These are phyloP conservation scores for Pseudomyrmex cubaensis DNA, from an alignment of 1,140 invertebrate species.

Conservation along the genomic window DNA sequence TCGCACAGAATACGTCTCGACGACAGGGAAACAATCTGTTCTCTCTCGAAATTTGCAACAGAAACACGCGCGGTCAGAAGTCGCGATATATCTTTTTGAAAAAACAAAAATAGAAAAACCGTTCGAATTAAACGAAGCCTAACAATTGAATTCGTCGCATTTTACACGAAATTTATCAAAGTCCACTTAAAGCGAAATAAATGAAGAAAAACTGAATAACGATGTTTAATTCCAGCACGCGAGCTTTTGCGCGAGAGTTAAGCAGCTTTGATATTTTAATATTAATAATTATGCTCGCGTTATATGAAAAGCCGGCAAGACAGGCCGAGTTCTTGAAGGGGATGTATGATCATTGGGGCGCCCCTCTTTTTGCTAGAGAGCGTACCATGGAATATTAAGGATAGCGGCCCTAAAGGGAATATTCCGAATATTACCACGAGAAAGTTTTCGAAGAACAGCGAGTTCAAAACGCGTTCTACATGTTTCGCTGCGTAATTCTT, in stretches of 20 bases:
- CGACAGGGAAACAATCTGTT: not conserved
- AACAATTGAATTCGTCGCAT: not conserved
- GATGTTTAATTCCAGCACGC: slow-evolving; percentile 20
- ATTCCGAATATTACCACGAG: slow-evolving; percentile 34
- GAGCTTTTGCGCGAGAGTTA: slow-evolving; percentile 19
- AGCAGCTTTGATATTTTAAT: slow-evolving; percentile 29
- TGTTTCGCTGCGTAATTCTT: not conserved
- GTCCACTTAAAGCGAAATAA: not conserved
- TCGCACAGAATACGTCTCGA: not conserved
- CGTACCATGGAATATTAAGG: slow-evolving; percentile 72
- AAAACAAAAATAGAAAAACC: too few species aligned
- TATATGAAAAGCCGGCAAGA: slow-evolving; percentile 59
- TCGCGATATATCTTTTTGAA: too few species aligned
- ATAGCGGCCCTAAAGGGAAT: slow-evolving; percentile 77
- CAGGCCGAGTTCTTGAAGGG: slow-evolving; percentile 75
- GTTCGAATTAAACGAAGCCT: too few species aligned
- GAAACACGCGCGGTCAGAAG: not conserved
- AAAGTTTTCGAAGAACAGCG: slow-evolving; percentile 11
- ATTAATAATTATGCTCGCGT: slow-evolving; percentile 53
- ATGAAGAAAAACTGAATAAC: slow-evolving; percentile 25
- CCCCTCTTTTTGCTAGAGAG: slow-evolving; percentile 66
- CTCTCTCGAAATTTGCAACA: slow-evolving; percentile 18
- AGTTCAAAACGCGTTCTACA: slow-evolving; percentile 21
- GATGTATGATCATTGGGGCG: slow-evolving; percentile 80
- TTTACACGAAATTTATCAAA: slow-evolving; percentile 13